phyloP scores from a whole-genome alignment of 2,888 invertebrate species.

The Caenorhabditis uteleia region DNA sequence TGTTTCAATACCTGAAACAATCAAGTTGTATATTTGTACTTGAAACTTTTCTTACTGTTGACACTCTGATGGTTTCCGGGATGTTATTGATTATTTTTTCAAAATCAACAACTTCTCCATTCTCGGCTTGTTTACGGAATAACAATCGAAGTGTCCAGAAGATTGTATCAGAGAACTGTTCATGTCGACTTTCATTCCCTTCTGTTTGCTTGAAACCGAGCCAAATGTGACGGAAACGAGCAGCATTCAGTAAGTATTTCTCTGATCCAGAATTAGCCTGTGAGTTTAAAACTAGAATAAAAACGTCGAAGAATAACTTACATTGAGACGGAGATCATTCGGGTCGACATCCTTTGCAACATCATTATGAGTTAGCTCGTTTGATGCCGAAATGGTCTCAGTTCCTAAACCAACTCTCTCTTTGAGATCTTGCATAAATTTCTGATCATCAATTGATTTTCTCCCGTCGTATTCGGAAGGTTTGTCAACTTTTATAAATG shows the following conservation, averaged over 20 bases:
- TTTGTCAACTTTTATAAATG: conserved; percentile 42
- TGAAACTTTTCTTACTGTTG: conserved; percentile 55
- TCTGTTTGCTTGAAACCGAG: conserved; percentile 26
- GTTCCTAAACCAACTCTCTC: conserved; percentile 32
- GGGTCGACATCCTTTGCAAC: conserved; percentile 11
- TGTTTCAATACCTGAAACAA: conserved; percentile 48
- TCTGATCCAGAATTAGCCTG: conserved; percentile 41
- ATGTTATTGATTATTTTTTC: conserved; percentile 57
- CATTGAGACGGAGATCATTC: conserved; percentile 12
- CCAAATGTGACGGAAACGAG: conserved; percentile 40
- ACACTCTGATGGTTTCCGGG: conserved; percentile 62
- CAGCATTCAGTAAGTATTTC: conserved; percentile 40
- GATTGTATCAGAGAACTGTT: conserved; percentile 65
- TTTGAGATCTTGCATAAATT: conserved; percentile 40
- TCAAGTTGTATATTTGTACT: conserved; percentile 21
- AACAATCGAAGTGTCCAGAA: conserved; percentile 62
- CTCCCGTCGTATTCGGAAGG: conserved; percentile 43
- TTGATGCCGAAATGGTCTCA: not conserved
- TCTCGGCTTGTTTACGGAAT: conserved; percentile 40
- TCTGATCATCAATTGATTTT: conserved; percentile 53
- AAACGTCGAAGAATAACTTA: not conserved
- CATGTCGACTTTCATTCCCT: conserved; percentile 50
- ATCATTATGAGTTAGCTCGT: conserved; percentile 7
- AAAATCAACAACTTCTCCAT: conserved; percentile 36
- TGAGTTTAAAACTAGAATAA: no score